These are phyloP conservation scores for Phocoena phocoena DNA, from an alignment of 2,113 vertebrate genomes.

Conservation along the genomic window DNA sequence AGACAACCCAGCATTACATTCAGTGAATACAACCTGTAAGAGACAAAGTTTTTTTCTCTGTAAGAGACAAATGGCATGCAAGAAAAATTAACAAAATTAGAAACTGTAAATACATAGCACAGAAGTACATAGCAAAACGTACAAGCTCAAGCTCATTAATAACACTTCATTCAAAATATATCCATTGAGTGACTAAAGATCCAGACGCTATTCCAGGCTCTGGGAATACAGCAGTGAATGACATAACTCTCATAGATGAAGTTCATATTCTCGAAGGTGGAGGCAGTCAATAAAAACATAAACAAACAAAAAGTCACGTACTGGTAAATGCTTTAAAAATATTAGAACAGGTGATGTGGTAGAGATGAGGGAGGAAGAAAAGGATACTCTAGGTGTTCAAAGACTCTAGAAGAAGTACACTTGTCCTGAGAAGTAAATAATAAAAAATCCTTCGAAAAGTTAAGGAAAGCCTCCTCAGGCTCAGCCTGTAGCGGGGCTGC, in stretches of 20 bases:
- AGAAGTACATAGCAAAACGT: background rate
- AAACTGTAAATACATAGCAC: background rate
- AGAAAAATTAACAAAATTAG: background rate
- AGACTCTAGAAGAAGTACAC: background rate
- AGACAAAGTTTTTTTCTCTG: too few species aligned
- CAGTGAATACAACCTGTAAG: background rate
- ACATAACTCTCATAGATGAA: background rate
- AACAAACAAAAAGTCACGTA: background rate
- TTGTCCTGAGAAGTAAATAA: background rate
- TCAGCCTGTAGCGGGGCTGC: constrained; percentile 77
- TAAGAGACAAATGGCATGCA: background rate
- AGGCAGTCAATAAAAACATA: background rate
- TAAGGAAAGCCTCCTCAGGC: constrained; percentile 62
- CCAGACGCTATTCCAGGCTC: background rate
- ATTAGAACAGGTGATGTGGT: background rate
- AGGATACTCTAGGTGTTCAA: background rate
- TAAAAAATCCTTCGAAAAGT: background rate
- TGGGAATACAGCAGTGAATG: background rate
- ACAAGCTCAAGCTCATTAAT: background rate
- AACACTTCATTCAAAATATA: background rate
- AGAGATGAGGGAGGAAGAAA: background rate
- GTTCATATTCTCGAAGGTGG: background rate
- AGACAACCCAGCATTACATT: background rate
- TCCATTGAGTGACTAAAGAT: background rate
- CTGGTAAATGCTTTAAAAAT: background rate